Evolutionary conservation across 2,888 invertebrate genomes (phyloP).

Genomic region (Lasioglossum malachurum): DNA sequence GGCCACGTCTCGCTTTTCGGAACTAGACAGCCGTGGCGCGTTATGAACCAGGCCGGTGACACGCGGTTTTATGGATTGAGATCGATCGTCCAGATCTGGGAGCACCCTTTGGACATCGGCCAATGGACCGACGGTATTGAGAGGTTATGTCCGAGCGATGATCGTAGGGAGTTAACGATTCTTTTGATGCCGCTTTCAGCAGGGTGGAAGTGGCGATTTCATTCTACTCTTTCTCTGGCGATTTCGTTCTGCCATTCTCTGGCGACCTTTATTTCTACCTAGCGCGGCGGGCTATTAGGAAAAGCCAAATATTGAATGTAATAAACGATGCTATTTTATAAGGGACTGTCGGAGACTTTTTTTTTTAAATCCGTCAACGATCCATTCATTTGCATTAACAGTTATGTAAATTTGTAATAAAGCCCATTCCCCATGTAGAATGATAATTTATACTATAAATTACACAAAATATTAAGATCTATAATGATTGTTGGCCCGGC

Average conservation of each 20-base stretch:
- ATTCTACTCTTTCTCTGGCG: not conserved
- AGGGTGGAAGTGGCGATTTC: not conserved
- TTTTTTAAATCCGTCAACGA: too few relatives aligned
- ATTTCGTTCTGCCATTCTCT: not conserved
- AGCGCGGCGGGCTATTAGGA: not conserved
- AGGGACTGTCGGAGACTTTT: not conserved
- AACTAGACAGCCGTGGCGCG: not conserved
- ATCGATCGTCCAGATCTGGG: not conserved
- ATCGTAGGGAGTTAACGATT: not conserved
- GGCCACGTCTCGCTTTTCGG: not conserved
- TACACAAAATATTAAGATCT: not conserved
- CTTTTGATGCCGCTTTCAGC: not conserved
- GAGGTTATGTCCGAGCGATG: not conserved
- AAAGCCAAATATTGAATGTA: not conserved
- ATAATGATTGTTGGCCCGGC: not conserved
- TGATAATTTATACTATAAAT: too few relatives aligned
- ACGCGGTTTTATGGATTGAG: constrained; percentile 6
- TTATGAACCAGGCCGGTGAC: constrained; percentile 2
- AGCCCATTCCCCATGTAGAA: too few relatives aligned
- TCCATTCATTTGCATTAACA: too few relatives aligned
- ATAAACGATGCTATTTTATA: not conserved
- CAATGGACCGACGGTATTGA: not conserved
- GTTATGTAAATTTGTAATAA: too few relatives aligned
- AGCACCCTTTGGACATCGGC: not conserved
- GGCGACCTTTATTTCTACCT: not conserved